These are phyloP conservation scores for Hanleya hanleyi DNA, from an alignment of 2,888 invertebrate genomes.

Conservation along the genomic window DNA sequence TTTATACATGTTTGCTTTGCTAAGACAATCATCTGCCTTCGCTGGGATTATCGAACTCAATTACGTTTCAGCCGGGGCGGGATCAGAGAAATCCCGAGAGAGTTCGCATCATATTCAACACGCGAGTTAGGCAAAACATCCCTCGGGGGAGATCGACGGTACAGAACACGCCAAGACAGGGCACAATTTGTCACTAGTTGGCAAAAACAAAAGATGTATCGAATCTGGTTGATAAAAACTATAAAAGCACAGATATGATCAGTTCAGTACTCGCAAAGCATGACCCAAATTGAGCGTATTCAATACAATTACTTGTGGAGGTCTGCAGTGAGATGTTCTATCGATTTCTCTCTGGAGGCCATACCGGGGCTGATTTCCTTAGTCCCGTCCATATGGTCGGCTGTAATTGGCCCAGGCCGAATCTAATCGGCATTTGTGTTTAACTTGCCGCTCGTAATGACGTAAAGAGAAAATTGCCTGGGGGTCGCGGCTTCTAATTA, in stretches of 20 bases:
- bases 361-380: neutral
- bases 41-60: neutral
- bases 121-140: neutral
- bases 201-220: neutral
- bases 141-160: neutral
- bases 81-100: neutral
- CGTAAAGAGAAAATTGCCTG: neutral
- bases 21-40: neutral
- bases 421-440: constrained; percentile 1
- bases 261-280: neutral
- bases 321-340: neutral
- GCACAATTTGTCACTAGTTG: neutral
- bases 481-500: neutral
- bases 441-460: neutral
- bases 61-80: neutral
- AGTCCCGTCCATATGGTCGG: neutral
- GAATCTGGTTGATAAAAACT: neutral
- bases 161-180: neutral
- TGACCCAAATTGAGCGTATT: neutral
- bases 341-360: neutral
- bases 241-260: neutral
- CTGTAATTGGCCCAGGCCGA: neutral
- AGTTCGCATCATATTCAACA: neutral
- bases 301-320: neutral
- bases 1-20: neutral